Base-by-base conservation (phyloP, 2,113 vertebrate species). In the Pseudopodoces humilis region DNA sequence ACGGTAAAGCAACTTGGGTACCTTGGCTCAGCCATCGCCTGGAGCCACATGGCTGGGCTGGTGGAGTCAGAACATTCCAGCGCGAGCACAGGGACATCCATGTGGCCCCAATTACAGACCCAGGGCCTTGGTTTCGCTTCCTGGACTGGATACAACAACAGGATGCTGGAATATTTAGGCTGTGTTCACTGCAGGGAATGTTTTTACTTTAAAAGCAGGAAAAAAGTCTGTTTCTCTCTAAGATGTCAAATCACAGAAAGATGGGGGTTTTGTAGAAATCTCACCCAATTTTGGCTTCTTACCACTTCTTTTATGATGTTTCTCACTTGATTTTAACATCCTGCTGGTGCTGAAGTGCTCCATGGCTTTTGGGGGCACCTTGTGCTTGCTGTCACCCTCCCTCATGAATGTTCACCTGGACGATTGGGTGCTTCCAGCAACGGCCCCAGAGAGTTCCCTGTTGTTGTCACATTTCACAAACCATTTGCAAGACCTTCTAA, bases 51-150 rank as follows among this genome's bases (percentile, higher is more conserved):
- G 63, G 20, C 31, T 39, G 67, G 30, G 64, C 78, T 80, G 63
- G 8, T 23, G 39, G 31, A 55, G 55, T 4, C 69, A 22, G 55
- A 52, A 35, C 37, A 7, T 55, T 59, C 60, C 52, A 25, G 11
- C 0, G 0, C 0, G 3, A 70, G 55, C 6, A 0, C 20, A 2
- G 52, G 82, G 92, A 81, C 7, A 7, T 49, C 85, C 90, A 88
- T 90, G 90, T 96, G 88, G 93, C 75, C 92, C 83, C 85, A 90
- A 49, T 96, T 96, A 95, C 41, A 52, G 52, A 52, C 43, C 56
- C 47, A 30, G 82, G 59, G 56, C 71, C 83, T 67, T 3, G 30
- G 52, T 94, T 92, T 81, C 60, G 8, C 90, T 93, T 91, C 88
- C 92, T 94, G 93, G 50, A 37, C 80, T 70, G 86, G 60, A 74